A percentile compares a stretch with the other conserved stretches of the same genome.
Evolutionary conservation across 2,888 invertebrate genomes (phyloP).

Genomic region (Acholoe squamosa): DNA sequence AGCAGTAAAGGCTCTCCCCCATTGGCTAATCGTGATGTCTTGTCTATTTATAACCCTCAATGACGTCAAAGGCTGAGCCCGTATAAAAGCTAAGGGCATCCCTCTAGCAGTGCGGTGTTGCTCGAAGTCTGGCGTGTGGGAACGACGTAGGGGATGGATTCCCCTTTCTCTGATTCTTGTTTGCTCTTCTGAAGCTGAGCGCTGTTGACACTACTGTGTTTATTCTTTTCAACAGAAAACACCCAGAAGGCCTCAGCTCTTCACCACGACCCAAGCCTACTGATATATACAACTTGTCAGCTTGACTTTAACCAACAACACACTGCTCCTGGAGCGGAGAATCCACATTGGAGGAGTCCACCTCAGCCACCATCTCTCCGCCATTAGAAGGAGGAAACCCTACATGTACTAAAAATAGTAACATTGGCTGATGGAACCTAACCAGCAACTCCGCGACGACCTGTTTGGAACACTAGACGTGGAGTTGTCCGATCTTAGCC

Average conservation of each 20-base stretch:
- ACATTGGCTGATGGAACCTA: constrained; percentile 60
- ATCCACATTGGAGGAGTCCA: background rate
- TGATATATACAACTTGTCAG: background rate
- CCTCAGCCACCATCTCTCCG: background rate
- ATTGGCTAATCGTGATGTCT: constrained; percentile 63
- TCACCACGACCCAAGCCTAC: background rate
- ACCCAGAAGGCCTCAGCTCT: background rate
- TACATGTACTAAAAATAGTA: constrained; percentile 57
- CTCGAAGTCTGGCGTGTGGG: constrained; percentile 10
- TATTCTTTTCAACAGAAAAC: constrained; percentile 41
- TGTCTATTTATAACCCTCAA: constrained; percentile 43
- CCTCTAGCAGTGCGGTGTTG: constrained; percentile 47
- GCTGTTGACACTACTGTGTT: constrained; percentile 16
- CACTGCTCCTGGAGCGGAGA: background rate
- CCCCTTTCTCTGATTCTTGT: background rate
- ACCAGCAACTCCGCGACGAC: constrained; percentile 63
- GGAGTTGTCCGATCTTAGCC: constrained; percentile 49
- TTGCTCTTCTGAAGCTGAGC: background rate
- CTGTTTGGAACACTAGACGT: constrained; percentile 56
- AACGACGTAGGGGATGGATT: constrained; percentile 37
- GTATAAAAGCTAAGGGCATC: constrained; percentile 41
- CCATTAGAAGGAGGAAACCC: constrained; percentile 57
- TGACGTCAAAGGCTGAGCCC: constrained; percentile 55
- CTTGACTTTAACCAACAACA: background rate
- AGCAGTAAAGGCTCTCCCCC: constrained; percentile 36